Evolutionary conservation across 2,797 vertebrate genomes (phyloP).

Genomic region (Muscicapa striata): DNA sequence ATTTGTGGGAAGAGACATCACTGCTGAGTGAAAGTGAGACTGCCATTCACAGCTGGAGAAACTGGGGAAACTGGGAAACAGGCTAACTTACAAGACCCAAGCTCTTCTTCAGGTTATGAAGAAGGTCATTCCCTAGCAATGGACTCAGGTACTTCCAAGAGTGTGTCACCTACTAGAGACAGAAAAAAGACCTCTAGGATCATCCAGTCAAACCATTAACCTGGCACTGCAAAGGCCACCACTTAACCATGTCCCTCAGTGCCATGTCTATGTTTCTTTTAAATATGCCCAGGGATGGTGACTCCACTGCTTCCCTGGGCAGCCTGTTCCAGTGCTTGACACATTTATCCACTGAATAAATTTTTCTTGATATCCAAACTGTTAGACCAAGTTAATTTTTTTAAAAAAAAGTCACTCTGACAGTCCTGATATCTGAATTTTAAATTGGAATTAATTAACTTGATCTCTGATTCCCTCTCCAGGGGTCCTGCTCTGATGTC

Average conservation of each 20-base stretch:
- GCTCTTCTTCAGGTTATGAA: background rate
- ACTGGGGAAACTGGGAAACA: background rate
- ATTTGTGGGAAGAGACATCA: background rate
- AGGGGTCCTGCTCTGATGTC: background rate
- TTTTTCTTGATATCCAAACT: background rate
- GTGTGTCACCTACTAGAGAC: background rate
- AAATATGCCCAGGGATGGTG: background rate
- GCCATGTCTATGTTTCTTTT: background rate
- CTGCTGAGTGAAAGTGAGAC: background rate
- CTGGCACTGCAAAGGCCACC: background rate
- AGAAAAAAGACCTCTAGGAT: background rate
- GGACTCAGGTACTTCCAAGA: background rate
- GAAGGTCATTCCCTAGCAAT: background rate
- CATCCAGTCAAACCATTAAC: background rate
- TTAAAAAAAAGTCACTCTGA: background rate
- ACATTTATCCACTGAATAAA: background rate
- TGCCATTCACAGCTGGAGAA: background rate
- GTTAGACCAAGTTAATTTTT: background rate
- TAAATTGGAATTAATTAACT: background rate
- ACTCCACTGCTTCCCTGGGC: background rate
- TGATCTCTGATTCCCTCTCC: background rate
- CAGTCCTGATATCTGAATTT: background rate
- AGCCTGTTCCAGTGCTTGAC: background rate
- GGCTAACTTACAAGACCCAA: background rate
- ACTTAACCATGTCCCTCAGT: background rate